Evolutionary conservation across 2,113 vertebrate genomes (phyloP), one percentile per base, ranked within the genome.

Genomic region (Myotis davidii): DNA sequence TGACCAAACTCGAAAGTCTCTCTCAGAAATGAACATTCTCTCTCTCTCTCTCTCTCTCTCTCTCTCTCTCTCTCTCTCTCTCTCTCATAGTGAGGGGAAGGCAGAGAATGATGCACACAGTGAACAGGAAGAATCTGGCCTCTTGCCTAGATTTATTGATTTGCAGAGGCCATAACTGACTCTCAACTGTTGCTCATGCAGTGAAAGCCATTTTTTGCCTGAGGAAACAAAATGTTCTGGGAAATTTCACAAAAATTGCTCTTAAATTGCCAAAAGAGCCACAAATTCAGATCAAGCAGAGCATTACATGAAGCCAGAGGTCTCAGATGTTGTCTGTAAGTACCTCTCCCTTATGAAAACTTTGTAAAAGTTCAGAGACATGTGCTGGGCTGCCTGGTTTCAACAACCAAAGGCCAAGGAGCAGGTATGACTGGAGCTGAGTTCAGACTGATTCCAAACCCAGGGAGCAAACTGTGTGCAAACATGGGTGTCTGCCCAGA

Each of bases 161-260:
- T 88, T 69, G 42, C 61, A 74, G 90, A 74, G 85, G 61, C n/a
- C 69, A 81, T 84, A 83, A 61, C 5, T 69, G 90, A 97, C 85
- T 13, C 1, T 0, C 54, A 85, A 85, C 20, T 64, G n/a, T 42
- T 90, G 67, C 52, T 93, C 69, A 25, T 11, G 9, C 52, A 74
- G 77, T 1, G 3, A 95, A 95, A 94, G 85, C 32, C 54, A 10
- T 89, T 84, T 96, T 61, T 94, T 86, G n/a, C 72, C 92, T 52
- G 34, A 92, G 69, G 85, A 97, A 96, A 94, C 32, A 88, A 92
- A 96, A 88, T 23, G 39, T 82, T 94, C 93, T 14, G 42, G 67
- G 54, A 94, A 94, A 94, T 93, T 86, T 94, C 87, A 83, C 70
- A 52, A 96, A 94, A 89, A 84, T 65, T 92, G 64, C 52, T 84